These are phyloP conservation scores for Ommatoiulus sabulosus DNA, from an alignment of 2,888 invertebrate genomes.

Conservation along the genomic window DNA sequence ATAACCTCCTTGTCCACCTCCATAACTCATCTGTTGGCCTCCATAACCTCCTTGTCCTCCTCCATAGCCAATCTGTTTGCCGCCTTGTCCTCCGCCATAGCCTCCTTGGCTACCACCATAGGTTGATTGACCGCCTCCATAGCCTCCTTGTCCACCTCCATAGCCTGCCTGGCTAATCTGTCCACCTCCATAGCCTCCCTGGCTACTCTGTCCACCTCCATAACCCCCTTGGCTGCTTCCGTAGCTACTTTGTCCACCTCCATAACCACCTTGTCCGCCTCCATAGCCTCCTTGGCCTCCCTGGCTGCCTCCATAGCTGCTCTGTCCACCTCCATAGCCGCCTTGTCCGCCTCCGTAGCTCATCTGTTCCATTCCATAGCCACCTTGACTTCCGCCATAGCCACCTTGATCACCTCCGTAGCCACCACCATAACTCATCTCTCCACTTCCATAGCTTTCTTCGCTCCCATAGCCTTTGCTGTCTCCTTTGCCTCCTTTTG, in stretches of 20 bases:
- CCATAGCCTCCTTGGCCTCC: neutral
- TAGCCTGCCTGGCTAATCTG: too few species aligned
- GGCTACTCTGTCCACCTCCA: neutral
- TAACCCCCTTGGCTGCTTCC: neutral
- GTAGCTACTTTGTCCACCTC: neutral
- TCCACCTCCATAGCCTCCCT: neutral
- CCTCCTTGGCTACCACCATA: neutral
- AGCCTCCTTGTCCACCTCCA: neutral
- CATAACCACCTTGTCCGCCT: neutral
- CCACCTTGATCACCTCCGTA: neutral
- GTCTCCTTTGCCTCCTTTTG: too few species aligned
- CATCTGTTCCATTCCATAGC: slow-evolving; percentile 10
- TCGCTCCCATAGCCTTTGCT: too few species aligned
- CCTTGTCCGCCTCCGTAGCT: neutral
- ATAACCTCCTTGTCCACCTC: slow-evolving; percentile 1
- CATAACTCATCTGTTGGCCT: slow-evolving; percentile 12
- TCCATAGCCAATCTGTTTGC: neutral
- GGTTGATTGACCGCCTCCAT: neutral
- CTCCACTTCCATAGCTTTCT: neutral
- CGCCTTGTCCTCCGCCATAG: neutral
- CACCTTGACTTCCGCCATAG: neutral
- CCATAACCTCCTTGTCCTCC: neutral
- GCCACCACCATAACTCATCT: neutral
- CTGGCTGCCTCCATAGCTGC: too few species aligned
- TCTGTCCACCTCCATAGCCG: neutral